A percentile compares a stretch with the other conserved stretches of the same genome.
Conservation (phyloP, 2,113 vertebrate species). For the Sphaerodactylus townsendi region DNA sequence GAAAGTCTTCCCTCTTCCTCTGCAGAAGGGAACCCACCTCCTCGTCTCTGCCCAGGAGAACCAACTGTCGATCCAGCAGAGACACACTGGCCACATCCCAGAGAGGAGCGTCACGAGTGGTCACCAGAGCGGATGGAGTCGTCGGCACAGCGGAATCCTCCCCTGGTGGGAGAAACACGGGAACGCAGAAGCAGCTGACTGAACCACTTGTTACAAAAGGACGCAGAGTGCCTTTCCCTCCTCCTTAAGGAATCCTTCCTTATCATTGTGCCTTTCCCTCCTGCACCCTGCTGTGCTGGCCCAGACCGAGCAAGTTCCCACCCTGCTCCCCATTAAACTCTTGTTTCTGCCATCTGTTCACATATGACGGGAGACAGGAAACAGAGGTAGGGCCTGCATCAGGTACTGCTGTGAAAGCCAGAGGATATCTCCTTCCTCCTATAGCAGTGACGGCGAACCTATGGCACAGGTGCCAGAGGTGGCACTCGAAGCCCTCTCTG, state of each 20-base stretch:
- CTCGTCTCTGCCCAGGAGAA: constrained; percentile 81
- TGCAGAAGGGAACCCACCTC: constrained; percentile 74
- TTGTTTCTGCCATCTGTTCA: background rate
- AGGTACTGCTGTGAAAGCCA: background rate
- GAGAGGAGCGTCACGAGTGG: constrained; percentile 74
- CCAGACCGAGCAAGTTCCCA: background rate
- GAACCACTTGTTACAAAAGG: background rate
- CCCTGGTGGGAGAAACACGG: background rate
- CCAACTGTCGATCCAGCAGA: constrained; percentile 82
- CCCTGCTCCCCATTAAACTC: too few relatives aligned
- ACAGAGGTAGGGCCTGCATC: background rate
- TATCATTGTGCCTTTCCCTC: background rate
- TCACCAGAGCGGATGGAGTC: constrained; percentile 62
- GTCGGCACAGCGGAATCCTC: constrained; percentile 5
- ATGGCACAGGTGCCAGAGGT: too few relatives aligned
- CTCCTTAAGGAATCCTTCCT: background rate
- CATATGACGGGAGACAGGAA: too few relatives aligned
- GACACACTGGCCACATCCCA: constrained; percentile 88
- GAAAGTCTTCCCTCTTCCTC: too few relatives aligned
- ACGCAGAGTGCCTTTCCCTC: background rate
- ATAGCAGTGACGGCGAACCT: too few relatives aligned
- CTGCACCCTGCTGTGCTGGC: constrained; percentile 8
- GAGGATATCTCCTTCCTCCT: too few relatives aligned
- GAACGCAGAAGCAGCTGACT: background rate
- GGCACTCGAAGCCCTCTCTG: too few relatives aligned